These are phyloP conservation scores for Paedocypris micromegethes DNA, from an alignment of 2,797 vertebrate species.

Conservation along the genomic window DNA sequence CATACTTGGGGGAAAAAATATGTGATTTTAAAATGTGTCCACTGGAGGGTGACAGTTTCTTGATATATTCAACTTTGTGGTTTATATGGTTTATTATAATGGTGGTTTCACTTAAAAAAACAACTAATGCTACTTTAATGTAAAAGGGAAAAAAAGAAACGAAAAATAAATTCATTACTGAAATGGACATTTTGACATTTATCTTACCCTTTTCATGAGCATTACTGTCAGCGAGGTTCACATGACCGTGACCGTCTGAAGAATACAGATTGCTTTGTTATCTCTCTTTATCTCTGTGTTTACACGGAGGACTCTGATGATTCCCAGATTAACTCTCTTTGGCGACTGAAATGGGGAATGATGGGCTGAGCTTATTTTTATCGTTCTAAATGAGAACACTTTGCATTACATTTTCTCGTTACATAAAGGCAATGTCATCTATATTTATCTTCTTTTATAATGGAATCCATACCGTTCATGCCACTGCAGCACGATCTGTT, in stretches of 20 bases:
- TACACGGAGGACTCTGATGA: conserved; percentile 22
- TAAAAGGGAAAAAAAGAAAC: too few species aligned
- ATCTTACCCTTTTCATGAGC: too few species aligned
- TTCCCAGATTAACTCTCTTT: neutral
- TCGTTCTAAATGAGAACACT: too few species aligned
- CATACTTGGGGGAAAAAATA: neutral
- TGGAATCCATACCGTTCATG: too few species aligned
- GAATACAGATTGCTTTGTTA: conserved; percentile 14
- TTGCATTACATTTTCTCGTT: too few species aligned
- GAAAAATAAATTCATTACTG: neutral
- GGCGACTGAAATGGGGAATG: neutral
- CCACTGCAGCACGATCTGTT: too few species aligned
- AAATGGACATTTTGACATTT: neutral
- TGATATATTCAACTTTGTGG: neutral
- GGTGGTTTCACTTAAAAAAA: too few species aligned
- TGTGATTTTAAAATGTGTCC: neutral
- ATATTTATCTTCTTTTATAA: too few species aligned
- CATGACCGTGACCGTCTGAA: conserved; percentile 28
- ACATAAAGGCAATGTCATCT: too few species aligned
- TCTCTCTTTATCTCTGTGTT: conserved; percentile 3
- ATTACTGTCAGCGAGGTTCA: conserved; percentile 12
- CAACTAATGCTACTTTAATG: too few species aligned
- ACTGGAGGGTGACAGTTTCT: conserved; percentile 23
- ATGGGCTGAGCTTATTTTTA: too few species aligned
- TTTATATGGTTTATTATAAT: too few species aligned